A percentile compares a stretch with the other conserved stretches of the same genome.
Conservation (phyloP, 2,797 vertebrate genomes). For the Acanthiza pusilla region DNA sequence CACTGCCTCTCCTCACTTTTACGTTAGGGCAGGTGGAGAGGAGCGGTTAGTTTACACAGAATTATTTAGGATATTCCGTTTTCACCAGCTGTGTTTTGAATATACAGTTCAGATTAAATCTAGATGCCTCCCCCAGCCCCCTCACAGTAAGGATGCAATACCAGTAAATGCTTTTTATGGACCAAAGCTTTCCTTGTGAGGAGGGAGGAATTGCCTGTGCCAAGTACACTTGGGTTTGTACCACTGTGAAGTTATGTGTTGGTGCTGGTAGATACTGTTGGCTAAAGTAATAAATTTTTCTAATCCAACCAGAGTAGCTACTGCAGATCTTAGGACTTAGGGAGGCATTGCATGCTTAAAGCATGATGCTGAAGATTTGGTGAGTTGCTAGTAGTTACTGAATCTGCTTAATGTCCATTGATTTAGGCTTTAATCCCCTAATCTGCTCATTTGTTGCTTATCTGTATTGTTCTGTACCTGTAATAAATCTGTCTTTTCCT, state of each 20-base stretch:
- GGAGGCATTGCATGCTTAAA: neutral
- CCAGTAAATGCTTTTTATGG: neutral
- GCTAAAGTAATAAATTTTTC: neutral
- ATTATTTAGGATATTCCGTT: neutral
- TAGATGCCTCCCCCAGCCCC: neutral
- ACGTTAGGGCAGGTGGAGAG: neutral
- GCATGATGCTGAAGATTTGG: neutral
- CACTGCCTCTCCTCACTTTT: accelerated
- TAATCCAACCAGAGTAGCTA: neutral
- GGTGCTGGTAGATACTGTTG: neutral
- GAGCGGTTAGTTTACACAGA: neutral
- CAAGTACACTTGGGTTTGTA: neutral
- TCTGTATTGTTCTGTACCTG: neutral
- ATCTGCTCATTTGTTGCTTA: neutral
- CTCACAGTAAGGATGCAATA: neutral
- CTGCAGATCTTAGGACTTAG: neutral
- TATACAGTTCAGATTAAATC: accelerated
- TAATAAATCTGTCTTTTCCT: neutral
- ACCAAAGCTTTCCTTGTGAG: neutral
- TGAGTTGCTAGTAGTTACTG: neutral
- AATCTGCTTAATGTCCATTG: neutral
- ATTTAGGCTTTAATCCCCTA: neutral
- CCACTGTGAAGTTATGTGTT: accelerated
- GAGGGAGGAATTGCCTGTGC: neutral
- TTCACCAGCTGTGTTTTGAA: neutral